A percentile compares a stretch with the other conserved stretches of the same genome.
Evolutionary conservation across 2,113 vertebrate genomes (phyloP).

Genomic region (Anoplopoma fimbria): DNA sequence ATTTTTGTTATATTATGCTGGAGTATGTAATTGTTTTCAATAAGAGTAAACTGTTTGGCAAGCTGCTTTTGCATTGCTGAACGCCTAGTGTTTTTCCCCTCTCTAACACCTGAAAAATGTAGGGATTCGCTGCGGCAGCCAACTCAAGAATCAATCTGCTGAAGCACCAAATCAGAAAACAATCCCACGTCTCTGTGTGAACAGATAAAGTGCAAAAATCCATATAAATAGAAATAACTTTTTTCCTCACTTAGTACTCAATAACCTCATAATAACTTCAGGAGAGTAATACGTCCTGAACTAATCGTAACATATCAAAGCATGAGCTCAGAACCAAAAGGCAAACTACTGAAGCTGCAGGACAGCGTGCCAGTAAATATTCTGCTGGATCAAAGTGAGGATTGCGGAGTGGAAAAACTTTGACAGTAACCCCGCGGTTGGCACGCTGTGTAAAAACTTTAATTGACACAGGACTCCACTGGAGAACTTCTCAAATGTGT

Average conservation of each 20-base stretch:
- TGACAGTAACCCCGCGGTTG: conserved; percentile 5
- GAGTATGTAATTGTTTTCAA: too few relatives aligned
- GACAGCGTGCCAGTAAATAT: conserved; percentile 20
- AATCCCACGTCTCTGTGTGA: neutral
- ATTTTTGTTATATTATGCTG: too few relatives aligned
- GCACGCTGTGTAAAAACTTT: conserved; percentile 37
- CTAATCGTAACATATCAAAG: neutral
- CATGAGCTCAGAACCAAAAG: neutral
- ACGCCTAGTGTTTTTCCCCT: too few relatives aligned
- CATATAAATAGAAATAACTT: neutral
- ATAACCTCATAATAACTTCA: neutral
- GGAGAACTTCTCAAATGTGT: conserved; percentile 8
- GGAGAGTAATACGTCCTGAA: neutral
- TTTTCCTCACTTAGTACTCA: neutral
- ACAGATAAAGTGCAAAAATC: neutral
- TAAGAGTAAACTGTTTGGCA: too few relatives aligned
- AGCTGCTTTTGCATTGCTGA: too few relatives aligned
- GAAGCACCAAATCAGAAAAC: neutral
- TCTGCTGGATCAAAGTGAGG: conserved; percentile 36
- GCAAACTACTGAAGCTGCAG: conserved; percentile 18
- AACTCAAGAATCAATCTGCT: neutral
- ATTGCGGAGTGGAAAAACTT: conserved; percentile 14
- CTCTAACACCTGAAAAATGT: too few relatives aligned
- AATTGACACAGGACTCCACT: conserved; percentile 19
- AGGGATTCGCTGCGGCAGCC: neutral